Conservation (phyloP, 2,113 vertebrate species). For the Rhadina sibilatrix region DNA sequence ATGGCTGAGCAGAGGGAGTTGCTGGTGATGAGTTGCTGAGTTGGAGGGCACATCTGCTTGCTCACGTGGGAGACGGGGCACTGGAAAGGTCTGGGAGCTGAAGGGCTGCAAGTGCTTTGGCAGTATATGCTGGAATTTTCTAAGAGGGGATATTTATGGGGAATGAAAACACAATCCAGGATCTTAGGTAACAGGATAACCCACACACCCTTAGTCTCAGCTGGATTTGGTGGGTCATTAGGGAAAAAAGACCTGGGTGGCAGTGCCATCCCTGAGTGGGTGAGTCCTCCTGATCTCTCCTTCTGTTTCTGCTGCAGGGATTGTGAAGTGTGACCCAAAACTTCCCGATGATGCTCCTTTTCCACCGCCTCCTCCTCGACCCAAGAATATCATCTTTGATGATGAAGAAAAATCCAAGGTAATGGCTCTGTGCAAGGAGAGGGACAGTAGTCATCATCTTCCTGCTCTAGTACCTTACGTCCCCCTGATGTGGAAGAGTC, state of each 20-base stretch:
- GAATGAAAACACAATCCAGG: background rate
- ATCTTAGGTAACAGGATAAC: background rate
- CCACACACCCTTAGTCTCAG: background rate
- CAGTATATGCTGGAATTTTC: background rate
- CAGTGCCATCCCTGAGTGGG: background rate
- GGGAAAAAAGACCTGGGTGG: background rate
- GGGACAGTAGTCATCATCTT: background rate
- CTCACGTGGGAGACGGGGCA: background rate
- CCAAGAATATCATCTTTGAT: conserved; percentile 91
- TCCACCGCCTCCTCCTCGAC: conserved; percentile 80
- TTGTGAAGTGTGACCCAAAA: conserved; percentile 90
- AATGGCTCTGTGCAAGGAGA: background rate
- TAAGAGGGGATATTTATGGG: background rate
- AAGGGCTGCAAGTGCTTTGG: background rate
- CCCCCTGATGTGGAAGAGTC: background rate
- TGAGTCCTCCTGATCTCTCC: background rate
- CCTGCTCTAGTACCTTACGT: background rate
- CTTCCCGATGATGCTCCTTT: conserved; percentile 84
- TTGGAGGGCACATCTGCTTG: background rate
- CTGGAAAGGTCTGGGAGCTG: background rate
- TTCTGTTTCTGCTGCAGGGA: conserved; percentile 75
- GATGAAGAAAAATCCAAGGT: conserved; percentile 99
- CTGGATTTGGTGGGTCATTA: background rate
- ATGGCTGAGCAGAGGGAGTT: background rate
- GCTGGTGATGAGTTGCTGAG: background rate